Conservation (phyloP, 1,140 invertebrate species). For the Vanessa atalanta region DNA sequence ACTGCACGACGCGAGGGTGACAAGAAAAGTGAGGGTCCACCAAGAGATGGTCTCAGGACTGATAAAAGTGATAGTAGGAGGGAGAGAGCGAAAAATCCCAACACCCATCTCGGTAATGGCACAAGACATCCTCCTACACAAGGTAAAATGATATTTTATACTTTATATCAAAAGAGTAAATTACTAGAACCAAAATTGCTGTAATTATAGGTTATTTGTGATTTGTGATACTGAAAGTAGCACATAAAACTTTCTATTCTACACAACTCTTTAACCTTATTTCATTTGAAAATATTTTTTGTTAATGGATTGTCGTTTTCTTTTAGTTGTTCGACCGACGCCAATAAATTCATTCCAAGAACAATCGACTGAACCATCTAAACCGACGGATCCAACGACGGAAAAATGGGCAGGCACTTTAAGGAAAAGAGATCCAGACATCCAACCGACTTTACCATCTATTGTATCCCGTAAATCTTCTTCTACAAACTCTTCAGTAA, state of each 20-base stretch:
- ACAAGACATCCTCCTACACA: constrained; percentile 71
- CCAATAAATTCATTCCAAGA: constrained; percentile 59
- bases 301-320: not conserved
- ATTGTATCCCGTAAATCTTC: constrained; percentile 77
- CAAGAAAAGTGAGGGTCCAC: constrained; percentile 45
- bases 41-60: constrained; percentile 68
- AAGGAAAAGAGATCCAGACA: constrained; percentile 83
- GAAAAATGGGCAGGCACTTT: constrained; percentile 84
- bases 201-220: no score
- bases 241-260: no score
- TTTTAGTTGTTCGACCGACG: constrained; percentile 72
- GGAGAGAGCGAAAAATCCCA: constrained; percentile 51
- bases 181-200: no score
- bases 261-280: no score
- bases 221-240: no score
- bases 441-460: constrained; percentile 84
- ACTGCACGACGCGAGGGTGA: constrained; percentile 66
- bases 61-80: constrained; percentile 59
- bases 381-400: constrained; percentile 72
- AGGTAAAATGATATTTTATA: constrained; percentile 42
- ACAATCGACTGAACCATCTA: constrained; percentile 53
- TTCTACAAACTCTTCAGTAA: constrained; percentile 53
- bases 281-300: no score
- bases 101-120: constrained; percentile 61
- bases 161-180: no score